These are phyloP conservation scores for Zele albiditarsus DNA, from an alignment of 2,888 invertebrate species.

Conservation along the genomic window DNA sequence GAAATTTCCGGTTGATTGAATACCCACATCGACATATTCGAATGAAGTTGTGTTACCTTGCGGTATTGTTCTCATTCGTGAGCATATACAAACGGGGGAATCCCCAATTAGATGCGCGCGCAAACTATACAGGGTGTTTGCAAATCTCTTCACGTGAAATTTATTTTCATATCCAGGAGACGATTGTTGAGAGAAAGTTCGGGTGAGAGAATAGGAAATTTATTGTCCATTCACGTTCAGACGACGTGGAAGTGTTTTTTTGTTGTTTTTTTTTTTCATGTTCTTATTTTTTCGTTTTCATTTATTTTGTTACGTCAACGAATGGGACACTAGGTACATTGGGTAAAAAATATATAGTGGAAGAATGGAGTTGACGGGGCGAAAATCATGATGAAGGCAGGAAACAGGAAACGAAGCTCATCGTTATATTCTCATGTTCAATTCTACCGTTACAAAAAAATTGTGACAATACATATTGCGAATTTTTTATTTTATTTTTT, in stretches of 20 bases:
- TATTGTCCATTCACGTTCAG: too few relatives aligned
- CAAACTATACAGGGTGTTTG: too few relatives aligned
- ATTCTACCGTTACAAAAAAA: slow-evolving; percentile 31
- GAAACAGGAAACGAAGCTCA: slow-evolving; percentile 66
- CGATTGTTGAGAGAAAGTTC: too few relatives aligned
- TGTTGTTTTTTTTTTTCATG: background rate
- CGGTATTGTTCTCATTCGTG: slow-evolving; percentile 22
- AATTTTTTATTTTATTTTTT: background rate
- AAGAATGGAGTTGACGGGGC: slow-evolving; percentile 66
- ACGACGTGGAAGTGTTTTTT: background rate
- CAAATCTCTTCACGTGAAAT: too few relatives aligned
- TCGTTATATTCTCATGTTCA: slow-evolving; percentile 55
- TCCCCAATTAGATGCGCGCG: background rate
- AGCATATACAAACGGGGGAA: slow-evolving; percentile 21
- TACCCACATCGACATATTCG: too few relatives aligned
- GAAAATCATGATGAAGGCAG: slow-evolving; percentile 65
- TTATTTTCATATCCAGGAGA: too few relatives aligned
- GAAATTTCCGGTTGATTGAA: too few relatives aligned
- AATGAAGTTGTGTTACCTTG: background rate
- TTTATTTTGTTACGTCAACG: background rate
- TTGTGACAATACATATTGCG: slow-evolving; percentile 38
- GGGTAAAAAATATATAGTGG: slow-evolving; percentile 31
- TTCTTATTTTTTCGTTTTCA: background rate
- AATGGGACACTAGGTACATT: slow-evolving; percentile 3
- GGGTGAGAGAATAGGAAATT: too few relatives aligned